These are phyloP conservation scores for Picathartes gymnocephalus DNA, from an alignment of 2,113 vertebrate species.

Conservation along the genomic window DNA sequence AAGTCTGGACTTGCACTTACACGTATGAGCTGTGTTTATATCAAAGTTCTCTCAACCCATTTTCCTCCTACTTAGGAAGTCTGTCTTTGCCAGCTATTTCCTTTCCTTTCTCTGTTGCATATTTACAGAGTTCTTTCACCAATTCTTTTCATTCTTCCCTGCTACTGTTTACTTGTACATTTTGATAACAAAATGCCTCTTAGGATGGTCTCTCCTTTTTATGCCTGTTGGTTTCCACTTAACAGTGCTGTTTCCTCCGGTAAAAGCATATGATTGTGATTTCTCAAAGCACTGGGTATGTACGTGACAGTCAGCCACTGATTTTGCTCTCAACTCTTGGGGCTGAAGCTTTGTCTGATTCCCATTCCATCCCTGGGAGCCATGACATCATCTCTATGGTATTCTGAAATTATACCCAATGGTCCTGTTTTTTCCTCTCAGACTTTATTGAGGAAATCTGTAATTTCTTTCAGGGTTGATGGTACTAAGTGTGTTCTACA, in stretches of 20 bases:
- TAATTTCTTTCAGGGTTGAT: neutral
- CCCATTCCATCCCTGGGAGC: neutral
- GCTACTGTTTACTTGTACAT: neutral
- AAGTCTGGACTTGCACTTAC: neutral
- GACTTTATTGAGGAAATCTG: neutral
- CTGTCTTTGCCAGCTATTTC: neutral
- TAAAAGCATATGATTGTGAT: neutral
- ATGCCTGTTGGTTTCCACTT: neutral
- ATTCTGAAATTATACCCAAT: conserved; percentile 8
- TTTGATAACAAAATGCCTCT: neutral
- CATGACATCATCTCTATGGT: neutral
- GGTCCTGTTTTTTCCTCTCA: neutral
- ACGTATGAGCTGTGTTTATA: neutral
- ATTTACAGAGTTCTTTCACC: neutral
- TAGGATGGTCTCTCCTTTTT: neutral
- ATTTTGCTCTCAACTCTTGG: neutral
- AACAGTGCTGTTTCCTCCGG: neutral
- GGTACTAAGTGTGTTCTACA: neutral
- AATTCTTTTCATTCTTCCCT: neutral
- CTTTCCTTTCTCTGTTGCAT: neutral
- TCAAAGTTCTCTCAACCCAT: neutral
- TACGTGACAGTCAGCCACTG: neutral
- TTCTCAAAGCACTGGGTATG: neutral
- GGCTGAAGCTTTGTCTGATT: neutral
- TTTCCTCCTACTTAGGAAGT: neutral